Conservation (phyloP, 2,113 vertebrate species). For the Platycercus adscitus region DNA sequence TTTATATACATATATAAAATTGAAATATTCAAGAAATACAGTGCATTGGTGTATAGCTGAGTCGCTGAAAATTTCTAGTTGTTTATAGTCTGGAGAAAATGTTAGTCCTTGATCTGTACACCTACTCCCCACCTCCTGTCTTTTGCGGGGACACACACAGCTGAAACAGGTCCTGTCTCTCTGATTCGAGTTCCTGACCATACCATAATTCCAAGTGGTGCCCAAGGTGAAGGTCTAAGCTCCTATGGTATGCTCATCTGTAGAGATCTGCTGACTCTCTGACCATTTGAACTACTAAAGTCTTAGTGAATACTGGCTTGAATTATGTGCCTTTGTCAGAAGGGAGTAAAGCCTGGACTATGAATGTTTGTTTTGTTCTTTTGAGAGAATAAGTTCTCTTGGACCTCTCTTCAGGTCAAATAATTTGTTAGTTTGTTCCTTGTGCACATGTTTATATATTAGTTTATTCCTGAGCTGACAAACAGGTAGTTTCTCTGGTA, state of each 20-base stretch:
- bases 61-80: neutral
- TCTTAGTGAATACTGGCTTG: neutral
- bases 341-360: neutral
- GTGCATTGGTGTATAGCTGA: neutral
- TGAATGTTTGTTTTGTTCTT: neutral
- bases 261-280: neutral
- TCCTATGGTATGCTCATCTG: neutral
- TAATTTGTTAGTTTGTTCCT: neutral
- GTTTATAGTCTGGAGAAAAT: neutral
- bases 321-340: neutral
- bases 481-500: neutral
- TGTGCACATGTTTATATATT: neutral
- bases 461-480: neutral
- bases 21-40: neutral
- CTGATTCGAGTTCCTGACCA: neutral
- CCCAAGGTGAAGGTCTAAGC: neutral
- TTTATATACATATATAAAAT: neutral
- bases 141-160: neutral
- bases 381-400: neutral
- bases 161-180: neutral
- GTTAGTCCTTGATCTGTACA: neutral
- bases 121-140: neutral
- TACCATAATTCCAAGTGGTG: neutral
- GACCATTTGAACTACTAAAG: neutral
- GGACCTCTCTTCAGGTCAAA: neutral